Conservation (phyloP, 2,888 invertebrate genomes). For the Drosophila fungiperda region DNA sequence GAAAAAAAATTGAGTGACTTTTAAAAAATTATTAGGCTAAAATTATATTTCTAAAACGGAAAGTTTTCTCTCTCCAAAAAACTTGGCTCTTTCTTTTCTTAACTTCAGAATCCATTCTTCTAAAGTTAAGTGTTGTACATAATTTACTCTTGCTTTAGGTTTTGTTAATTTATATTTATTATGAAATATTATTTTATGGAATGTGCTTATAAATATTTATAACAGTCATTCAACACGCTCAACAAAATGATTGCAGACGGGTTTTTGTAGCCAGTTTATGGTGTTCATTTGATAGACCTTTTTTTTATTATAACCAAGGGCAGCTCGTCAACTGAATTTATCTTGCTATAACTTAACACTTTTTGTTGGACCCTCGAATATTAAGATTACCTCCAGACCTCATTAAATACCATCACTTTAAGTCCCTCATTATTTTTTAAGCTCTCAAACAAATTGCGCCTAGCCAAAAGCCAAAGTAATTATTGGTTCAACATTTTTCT, state of each 20-base stretch:
- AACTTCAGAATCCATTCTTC: neutral
- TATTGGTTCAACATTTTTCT: neutral
- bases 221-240: neutral
- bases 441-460: slow-evolving; percentile 8
- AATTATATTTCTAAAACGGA: neutral
- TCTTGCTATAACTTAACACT: neutral
- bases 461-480: neutral
- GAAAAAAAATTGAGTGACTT: too few relatives aligned
- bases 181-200: neutral
- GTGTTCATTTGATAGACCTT: neutral
- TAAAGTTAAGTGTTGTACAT: neutral
- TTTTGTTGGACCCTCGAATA: neutral
- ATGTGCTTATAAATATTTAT: neutral
- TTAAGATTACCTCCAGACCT: neutral
- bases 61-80: neutral
- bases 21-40: too few relatives aligned
- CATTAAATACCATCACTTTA: slow-evolving; percentile 1
- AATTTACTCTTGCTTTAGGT: neutral
- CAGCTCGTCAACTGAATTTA: neutral
- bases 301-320: neutral
- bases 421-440: slow-evolving; percentile 6
- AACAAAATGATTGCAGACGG: neutral
- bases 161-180: rapidly evolving
- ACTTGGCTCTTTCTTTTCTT: neutral
- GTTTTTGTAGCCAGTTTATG: neutral